A percentile compares a stretch with the other conserved stretches of the same genome.
phyloP scores from a whole-genome alignment of 2,888 invertebrate genomes.

The Chrysolina americana region DNA sequence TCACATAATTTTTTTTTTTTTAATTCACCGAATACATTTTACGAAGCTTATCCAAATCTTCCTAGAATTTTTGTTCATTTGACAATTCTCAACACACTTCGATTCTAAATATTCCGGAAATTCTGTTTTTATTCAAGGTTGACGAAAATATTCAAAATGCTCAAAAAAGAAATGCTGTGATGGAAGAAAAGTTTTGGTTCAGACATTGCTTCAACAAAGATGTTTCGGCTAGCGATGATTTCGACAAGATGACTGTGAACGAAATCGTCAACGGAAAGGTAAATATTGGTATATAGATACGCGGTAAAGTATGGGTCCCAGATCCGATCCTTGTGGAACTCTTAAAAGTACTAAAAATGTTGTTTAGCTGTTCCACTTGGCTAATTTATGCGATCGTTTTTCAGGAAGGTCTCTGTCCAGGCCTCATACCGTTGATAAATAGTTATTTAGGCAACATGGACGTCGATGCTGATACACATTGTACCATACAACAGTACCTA shows the following conservation, averaged over 20 bases:
- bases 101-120: too few species aligned
- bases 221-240: not conserved
- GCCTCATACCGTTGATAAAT: conserved; percentile 93
- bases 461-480: conserved; percentile 97
- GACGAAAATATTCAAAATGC: conserved; percentile 98
- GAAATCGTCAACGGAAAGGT: conserved; percentile 98
- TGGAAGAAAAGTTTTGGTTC: conserved; percentile 93
- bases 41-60: too few species aligned
- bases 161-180: conserved; percentile 90
- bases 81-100: too few species aligned
- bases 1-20: too few species aligned
- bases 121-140: conserved; percentile 68
- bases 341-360: not conserved
- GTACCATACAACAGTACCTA: conserved; percentile 96
- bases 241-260: conserved; percentile 82
- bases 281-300: not conserved
- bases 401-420: conserved; percentile 91
- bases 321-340: not conserved
- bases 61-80: too few species aligned
- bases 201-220: conserved; percentile 75
- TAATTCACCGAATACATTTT: too few species aligned
- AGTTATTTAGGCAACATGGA: conserved; percentile 95
- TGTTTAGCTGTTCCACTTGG: not conserved
- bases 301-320: not conserved
- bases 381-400: conserved; percentile 39